Evolutionary conservation across 2,113 vertebrate species (phyloP), one percentile per base, ranked within the genome.

Genomic region (Xenopus tropicalis): DNA sequence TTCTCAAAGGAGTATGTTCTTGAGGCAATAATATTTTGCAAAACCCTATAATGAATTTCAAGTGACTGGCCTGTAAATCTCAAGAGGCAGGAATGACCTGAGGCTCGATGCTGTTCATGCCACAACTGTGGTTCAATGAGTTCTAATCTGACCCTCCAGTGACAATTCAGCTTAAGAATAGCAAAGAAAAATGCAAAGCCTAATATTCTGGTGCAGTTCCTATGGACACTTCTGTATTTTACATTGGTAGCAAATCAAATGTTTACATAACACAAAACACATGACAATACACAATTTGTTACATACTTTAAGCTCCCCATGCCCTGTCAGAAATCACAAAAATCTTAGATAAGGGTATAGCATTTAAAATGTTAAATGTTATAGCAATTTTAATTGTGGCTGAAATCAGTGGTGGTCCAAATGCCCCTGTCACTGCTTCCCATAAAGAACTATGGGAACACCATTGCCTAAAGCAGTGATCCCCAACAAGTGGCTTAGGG

Each of bases 31-130:
- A 68, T 70, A 21, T 69, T 84, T 80, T 65, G 54, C 71, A 79
- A 77, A 84, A 65, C 58, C 67, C n/a, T 52, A 56, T 29, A 52
- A 78, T 74, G 81, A 81, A 85, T 81, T 82, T 82, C 56, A 81
- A 80, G 23, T 11, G 71, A 85, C 71, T 80, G 20, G 19, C 66
- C 42, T 12, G 48, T 63, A 85, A 85, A 69, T 79, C 82, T 83
- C 61, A 37, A 70, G 78, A 80, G 58, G 25, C 56, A 43, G 71
- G 66, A 77, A 72, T 82, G 77, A 84, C 78, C 79, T 52, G 78
- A 79, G 79, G 79, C 79, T 61, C 14, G 62, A 72, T 77, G 12
- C 42, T 52, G 23, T 70, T 59, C 68, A 70, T 63, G 78, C 75
- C 66, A 78, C 54, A 37, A 58, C 67, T 74, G 63, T 17, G 29